A percentile compares a stretch with the other conserved stretches of the same genome.
Conservation (phyloP, 1,140 invertebrate genomes). For the Xylocopa sonorina region DNA sequence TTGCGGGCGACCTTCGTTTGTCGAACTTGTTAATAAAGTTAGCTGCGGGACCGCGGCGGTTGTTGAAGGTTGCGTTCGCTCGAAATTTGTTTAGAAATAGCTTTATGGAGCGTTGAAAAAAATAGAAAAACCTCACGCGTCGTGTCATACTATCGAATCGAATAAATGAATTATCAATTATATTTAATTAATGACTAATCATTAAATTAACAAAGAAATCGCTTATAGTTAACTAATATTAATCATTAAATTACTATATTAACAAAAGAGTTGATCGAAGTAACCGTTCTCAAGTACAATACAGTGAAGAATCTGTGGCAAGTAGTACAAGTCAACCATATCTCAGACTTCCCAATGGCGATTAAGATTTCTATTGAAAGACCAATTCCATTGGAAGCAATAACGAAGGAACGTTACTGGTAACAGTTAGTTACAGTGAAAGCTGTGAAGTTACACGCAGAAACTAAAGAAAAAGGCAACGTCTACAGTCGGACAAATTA, state of each 20-base stretch:
- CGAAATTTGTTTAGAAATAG: neutral
- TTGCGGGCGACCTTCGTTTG: neutral
- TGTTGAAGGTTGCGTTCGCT: neutral
- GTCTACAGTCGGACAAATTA: constrained; percentile 13
- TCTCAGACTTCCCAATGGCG: neutral
- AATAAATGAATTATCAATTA: too few species aligned
- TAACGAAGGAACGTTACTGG: neutral
- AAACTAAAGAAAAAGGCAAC: too few species aligned
- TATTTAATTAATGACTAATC: too few species aligned
- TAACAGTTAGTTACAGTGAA: neutral
- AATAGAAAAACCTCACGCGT: too few species aligned
- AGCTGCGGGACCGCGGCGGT: neutral
- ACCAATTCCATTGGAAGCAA: neutral
- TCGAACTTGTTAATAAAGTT: constrained; percentile 29
- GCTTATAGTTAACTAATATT: too few species aligned
- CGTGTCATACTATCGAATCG: too few species aligned
- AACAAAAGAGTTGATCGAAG: too few species aligned
- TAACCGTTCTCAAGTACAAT: too few species aligned
- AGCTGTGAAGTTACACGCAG: neutral
- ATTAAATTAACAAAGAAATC: too few species aligned
- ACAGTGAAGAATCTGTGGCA: neutral
- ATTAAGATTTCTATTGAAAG: neutral
- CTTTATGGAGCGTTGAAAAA: too few species aligned
- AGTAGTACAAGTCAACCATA: neutral
- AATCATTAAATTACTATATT: too few species aligned